Percentiles rank a stretch among this genome's conserved stretches.
Conservation (phyloP, 2,113 vertebrate genomes). For the Tympanuchus pallidicinctus region DNA sequence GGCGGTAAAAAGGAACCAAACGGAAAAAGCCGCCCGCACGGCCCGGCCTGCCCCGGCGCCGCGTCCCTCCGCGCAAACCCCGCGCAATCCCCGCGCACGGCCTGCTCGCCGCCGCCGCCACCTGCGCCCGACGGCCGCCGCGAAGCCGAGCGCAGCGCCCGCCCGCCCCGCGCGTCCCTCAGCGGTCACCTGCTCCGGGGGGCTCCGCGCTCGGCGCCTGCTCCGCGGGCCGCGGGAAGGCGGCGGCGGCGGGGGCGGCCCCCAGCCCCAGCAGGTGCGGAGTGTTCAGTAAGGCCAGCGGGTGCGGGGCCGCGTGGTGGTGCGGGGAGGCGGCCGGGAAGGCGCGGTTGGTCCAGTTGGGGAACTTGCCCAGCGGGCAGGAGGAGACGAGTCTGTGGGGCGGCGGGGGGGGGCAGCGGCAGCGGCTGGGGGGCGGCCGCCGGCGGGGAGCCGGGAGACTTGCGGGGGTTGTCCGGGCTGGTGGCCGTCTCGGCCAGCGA, state of each 20-base stretch:
- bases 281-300: conserved; percentile 90
- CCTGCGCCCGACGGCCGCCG: too few relatives aligned
- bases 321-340: too few relatives aligned
- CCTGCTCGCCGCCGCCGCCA: too few relatives aligned
- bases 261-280: conserved; percentile 92
- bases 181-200: conserved; percentile 87
- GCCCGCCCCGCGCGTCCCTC: background rate
- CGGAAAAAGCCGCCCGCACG: background rate
- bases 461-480: conserved; percentile 94
- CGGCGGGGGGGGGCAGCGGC: conserved; percentile 57
- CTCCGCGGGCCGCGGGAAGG: conserved; percentile 87
- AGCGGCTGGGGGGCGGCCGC: conserved; percentile 81
- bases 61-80: background rate
- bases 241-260: conserved; percentile 78
- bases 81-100: background rate
- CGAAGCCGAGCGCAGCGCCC: background rate
- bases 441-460: conserved; percentile 84
- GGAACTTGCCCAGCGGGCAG: conserved; percentile 93
- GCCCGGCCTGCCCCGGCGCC: background rate
- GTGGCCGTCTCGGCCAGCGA: conserved; percentile 96
- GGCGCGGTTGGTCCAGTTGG: conserved; percentile 56
- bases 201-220: conserved; percentile 86
- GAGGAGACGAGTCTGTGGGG: conserved; percentile 91
- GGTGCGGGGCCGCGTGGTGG: too few relatives aligned
- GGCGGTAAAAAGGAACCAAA: too few relatives aligned